Evolutionary conservation across 2,113 vertebrate genomes (phyloP).

Genomic region (Melanostigma gelatinosum): DNA sequence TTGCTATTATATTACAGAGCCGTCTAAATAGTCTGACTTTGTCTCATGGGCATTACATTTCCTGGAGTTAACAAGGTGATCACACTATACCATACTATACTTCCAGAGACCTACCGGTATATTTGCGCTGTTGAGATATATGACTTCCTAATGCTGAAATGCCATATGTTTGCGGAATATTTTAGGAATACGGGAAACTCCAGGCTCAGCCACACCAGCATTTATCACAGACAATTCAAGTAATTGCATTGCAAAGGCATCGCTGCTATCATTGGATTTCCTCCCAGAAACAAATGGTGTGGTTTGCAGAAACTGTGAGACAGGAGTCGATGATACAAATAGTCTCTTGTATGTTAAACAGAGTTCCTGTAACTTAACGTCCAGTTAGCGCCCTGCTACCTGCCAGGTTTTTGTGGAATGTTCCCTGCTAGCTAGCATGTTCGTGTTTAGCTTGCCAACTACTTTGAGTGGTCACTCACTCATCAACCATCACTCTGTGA

Average conservation of each 20-base stretch:
- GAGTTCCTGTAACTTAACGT: background rate
- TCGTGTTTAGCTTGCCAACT: background rate
- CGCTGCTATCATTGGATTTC: background rate
- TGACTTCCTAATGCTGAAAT: background rate
- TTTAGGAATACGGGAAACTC: background rate
- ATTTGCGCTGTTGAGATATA: background rate
- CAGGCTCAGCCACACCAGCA: background rate
- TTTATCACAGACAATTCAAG: too few species aligned
- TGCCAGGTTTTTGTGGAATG: background rate
- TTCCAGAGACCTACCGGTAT: background rate
- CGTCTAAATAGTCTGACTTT: constrained; percentile 51
- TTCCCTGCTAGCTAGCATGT: background rate
- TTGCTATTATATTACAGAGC: constrained; percentile 40
- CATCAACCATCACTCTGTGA: background rate
- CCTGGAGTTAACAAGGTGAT: constrained; percentile 32
- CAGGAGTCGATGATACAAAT: too few species aligned
- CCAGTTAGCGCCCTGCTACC: background rate
- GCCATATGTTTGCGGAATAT: background rate
- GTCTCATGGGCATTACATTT: constrained; percentile 45
- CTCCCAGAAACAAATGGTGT: background rate
- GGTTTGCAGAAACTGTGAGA: background rate
- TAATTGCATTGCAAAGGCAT: too few species aligned
- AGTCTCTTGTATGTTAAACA: background rate
- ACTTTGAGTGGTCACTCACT: background rate
- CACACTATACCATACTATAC: constrained; percentile 5